Conservation (phyloP, 2,113 vertebrate genomes). For the Heterocephalus glaber region DNA sequence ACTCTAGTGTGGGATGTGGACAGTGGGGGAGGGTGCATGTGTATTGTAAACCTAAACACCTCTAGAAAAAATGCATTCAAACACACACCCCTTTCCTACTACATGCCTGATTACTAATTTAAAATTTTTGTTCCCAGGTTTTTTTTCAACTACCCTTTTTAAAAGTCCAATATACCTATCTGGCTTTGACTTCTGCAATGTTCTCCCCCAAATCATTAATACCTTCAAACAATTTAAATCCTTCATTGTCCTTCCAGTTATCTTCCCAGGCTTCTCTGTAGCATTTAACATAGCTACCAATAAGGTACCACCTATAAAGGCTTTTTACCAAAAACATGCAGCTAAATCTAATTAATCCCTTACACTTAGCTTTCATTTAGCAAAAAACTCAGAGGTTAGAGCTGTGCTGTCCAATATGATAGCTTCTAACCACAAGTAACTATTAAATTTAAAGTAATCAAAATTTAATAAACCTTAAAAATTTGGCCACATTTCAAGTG, state of each 20-base stretch:
- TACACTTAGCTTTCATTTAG: not conserved
- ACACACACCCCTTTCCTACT: not conserved
- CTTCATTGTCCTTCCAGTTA: not conserved
- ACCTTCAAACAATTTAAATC: not conserved
- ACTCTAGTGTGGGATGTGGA: not conserved
- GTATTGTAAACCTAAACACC: not conserved
- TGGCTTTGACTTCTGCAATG: not conserved
- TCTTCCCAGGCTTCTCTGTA: not conserved
- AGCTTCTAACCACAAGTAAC: not conserved
- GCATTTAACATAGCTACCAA: not conserved
- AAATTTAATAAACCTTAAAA: not conserved
- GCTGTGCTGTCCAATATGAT: not conserved
- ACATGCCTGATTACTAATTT: not conserved
- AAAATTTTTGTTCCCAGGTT: not conserved
- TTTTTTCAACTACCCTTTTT: not conserved
- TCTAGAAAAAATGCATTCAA: not conserved
- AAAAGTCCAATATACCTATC: not conserved
- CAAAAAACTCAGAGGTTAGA: not conserved
- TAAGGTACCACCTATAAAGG: not conserved
- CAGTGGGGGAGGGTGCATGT: not conserved
- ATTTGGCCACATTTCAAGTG: not conserved
- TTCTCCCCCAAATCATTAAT: not conserved
- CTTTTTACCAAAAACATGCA: constrained; percentile 29
- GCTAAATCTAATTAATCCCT: not conserved
- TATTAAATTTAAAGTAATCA: constrained; percentile 11